Base-by-base conservation (phyloP, 2,113 vertebrate genomes). In the Tinamus guttatus region DNA sequence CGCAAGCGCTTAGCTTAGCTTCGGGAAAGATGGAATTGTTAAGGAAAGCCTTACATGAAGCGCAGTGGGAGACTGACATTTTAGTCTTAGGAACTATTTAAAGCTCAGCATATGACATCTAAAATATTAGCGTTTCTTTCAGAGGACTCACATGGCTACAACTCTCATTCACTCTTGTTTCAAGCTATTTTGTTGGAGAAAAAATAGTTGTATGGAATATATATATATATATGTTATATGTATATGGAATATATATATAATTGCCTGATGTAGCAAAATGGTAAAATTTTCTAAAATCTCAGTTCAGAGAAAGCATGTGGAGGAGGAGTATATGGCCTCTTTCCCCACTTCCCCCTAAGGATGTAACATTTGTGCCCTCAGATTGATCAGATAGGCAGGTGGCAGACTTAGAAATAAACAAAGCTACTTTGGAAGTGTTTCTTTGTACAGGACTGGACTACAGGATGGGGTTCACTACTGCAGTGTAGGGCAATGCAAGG, bases 91-190 rank as follows among this genome's bases (percentile, higher is more conserved):
- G 47, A 62, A 59, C 81, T 67, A 7, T 69, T 90, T 84, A 87
- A 88, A 81, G 54, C 79, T 90, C 58, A 4, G 17, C 13, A 25
- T 41, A 60, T 92, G 83, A 41, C 62, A 58, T 16, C 40, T 84
- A 75, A 34, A 80, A 34, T 85, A 91, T 81, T 69, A 78, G 73
- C 49, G 34, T 94, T 85, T 95, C 68, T 38, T 95, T 68, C 63
- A 95, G 24, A 49, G 32, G 32, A 34, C 14, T 32, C 17, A 21
- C 45, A 43, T 43, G 43, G 11, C 43, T 68, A 41, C 41, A 68
- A 14, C 65, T 68, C 32, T 20, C 9, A 15, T 32, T 21, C 32
- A 34, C 22, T 49, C 47, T 92, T 58, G 20, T 41, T 75, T 83
- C 38, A 60, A 56, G n/a, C 88, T 71, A 45, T 81, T 88, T 85